A percentile compares a stretch with the other conserved stretches of the same genome.
Evolutionary conservation across 2,797 vertebrate genomes (phyloP).

Genomic region (Cryptoprocta ferox): DNA sequence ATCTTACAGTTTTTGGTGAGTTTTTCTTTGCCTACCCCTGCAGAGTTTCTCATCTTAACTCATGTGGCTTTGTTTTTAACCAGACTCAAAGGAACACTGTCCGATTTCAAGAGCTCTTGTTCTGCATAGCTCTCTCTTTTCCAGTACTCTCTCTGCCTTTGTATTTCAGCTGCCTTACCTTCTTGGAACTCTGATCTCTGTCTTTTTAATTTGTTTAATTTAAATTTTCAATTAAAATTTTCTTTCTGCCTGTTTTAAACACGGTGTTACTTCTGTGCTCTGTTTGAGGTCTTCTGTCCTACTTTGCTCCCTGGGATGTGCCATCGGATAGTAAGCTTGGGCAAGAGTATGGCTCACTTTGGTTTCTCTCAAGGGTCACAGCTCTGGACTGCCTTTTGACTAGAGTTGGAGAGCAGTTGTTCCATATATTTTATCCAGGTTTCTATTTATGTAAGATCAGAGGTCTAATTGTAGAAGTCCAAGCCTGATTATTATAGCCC

Average conservation of each 20-base stretch:
- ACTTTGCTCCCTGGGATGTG: not conserved
- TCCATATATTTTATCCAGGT: not conserved
- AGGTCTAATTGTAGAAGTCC: not conserved
- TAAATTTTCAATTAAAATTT: not conserved
- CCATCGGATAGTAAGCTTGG: not conserved
- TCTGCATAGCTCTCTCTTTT: not conserved
- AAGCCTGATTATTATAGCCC: not conserved
- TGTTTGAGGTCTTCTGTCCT: not conserved
- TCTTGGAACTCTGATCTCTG: not conserved
- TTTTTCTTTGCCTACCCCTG: not conserved
- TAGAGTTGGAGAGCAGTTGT: not conserved
- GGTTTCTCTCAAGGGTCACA: not conserved
- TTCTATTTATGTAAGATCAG: conserved; percentile 6
- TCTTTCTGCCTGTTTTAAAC: not conserved
- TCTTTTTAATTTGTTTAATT: not conserved
- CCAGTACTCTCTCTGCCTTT: not conserved
- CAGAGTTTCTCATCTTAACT: not conserved
- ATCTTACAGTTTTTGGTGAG: not conserved
- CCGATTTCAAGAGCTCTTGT: not conserved
- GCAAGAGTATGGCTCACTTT: not conserved
- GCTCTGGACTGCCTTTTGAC: not conserved
- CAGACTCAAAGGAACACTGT: not conserved
- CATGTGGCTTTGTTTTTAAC: not conserved
- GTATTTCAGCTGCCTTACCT: not conserved
- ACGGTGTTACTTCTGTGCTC: not conserved